A percentile compares a stretch with the other conserved stretches of the same genome.
Conservation (phyloP, 35 echinoderm and acorn worm genomes). For the Patiria miniata region DNA sequence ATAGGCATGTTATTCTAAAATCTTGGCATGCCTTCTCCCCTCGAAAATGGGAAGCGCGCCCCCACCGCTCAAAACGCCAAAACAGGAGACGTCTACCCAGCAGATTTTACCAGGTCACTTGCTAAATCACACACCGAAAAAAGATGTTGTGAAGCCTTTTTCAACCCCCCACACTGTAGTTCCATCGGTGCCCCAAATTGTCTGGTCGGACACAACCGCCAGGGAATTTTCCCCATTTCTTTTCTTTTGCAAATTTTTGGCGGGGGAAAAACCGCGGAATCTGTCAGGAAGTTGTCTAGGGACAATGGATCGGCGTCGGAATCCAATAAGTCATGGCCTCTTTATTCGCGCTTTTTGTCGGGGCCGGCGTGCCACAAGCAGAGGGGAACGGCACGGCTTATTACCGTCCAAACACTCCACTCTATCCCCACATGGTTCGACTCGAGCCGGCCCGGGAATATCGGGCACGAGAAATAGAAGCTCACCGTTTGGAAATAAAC, state of each 20-base stretch:
- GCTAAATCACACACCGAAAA: conserved; percentile 17
- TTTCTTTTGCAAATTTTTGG: background rate
- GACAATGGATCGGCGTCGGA: conserved; percentile 23
- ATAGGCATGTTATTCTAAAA: too few species aligned
- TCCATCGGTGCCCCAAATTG: background rate
- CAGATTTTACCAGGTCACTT: background rate
- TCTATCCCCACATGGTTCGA: conserved; percentile 6
- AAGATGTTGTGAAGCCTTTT: background rate
- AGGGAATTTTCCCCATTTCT: background rate
- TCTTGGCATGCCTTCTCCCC: too few species aligned
- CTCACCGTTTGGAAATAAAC: too few species aligned
- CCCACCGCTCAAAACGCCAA: background rate
- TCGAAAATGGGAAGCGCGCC: too few species aligned
- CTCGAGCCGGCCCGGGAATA: too few species aligned
- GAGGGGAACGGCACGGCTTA: conserved; percentile 1
- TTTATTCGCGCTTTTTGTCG: conserved; percentile 12
- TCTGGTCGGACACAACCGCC: conserved; percentile 23
- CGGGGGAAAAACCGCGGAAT: background rate
- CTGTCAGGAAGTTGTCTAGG: conserved; percentile 26
- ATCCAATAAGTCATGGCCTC: conserved; percentile 18
- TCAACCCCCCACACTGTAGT: background rate
- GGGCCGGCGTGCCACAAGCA: background rate
- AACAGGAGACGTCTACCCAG: too few species aligned
- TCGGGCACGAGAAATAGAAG: too few species aligned
- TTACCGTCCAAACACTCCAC: background rate